Base-by-base conservation (phyloP, 2,888 invertebrate species). In the Conomelus anceps region DNA sequence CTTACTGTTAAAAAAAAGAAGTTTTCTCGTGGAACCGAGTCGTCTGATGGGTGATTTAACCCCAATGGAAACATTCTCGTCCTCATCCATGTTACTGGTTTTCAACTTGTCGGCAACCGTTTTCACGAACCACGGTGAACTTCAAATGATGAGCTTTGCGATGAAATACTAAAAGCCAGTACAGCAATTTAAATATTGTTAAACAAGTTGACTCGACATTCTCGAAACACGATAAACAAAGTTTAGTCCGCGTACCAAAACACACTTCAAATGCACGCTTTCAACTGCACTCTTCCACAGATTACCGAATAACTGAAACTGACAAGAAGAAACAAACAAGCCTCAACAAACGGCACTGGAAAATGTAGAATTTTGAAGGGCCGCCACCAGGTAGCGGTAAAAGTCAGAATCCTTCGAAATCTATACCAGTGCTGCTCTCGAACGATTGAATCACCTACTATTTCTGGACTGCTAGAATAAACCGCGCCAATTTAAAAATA, bases 1-100 rank as follows among this genome's bases (percentile, higher is more conserved):
- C 96, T 96, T 93, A 97, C 97, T 96, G 93, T 96, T 96, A 92
- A 96, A 97, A 90, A 96, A 95, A 86, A 97, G 95, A 91, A 97
- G 94, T 94, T 97, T 97, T 93, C 97, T 95, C 89, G 97, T 97
- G 91, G 97, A 97, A 92, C 97, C 97, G 91, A 97, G 95, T 90
- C 97, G 94, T 93, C 96, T 96, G 94, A 97, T 97, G 88, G 97
- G 97, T 91, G 97, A 97, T 92, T 96, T 96, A 91, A 96, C 94
- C 88, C 93, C 93, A 94, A 91, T 89, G 85, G 89, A 90, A 87
- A 96, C 96, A 93, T 95, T 94, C 92, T 96, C 96, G 92, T 96
- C 96, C 93, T 96, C 96, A 93, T 96, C 96, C 95, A 96, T 95
- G 63, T 63, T 63, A n/a, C 63, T 63, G 20, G n/a, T 63, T 63